These are phyloP conservation scores for Cancer borealis DNA, from an alignment of 2,888 invertebrate genomes.

Conservation along the genomic window DNA sequence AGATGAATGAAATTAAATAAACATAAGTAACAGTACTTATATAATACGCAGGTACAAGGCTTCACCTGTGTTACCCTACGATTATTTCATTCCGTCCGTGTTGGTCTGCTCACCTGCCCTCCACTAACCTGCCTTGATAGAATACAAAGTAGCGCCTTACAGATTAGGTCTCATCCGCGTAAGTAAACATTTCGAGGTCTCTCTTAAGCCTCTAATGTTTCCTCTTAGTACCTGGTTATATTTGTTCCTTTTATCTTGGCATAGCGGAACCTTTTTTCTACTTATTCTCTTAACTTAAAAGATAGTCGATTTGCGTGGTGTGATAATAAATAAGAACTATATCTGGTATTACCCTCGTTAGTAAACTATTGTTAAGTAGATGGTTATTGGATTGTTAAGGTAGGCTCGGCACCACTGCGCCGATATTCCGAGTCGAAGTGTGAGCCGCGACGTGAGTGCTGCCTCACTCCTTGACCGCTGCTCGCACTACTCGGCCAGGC, in stretches of 20 bases:
- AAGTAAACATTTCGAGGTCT: not conserved
- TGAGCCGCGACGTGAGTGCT: no score
- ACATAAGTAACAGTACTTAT: not conserved
- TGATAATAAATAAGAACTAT: no score
- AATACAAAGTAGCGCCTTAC: not conserved
- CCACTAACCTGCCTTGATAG: not conserved
- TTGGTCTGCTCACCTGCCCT: not conserved
- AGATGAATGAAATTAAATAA: not conserved
- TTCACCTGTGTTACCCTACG: not conserved
- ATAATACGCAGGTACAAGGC: not conserved
- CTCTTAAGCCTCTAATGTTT: not conserved
- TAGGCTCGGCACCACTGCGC: no score
- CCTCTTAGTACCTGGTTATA: not conserved
- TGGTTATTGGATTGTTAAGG: no score
- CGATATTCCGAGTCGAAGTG: no score
- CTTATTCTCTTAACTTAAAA: no score
- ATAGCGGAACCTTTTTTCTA: no score
- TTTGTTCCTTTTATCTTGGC: not conserved
- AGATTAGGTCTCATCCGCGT: constrained; percentile 14
- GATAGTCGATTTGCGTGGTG: no score
- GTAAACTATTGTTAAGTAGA: no score
- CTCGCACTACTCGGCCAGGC: no score
- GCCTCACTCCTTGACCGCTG: no score
- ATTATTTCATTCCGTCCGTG: not conserved
- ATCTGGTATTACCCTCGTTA: no score